These are phyloP conservation scores for Thymallus thymallus DNA, from an alignment of 2,113 vertebrate species.

Conservation along the genomic window DNA sequence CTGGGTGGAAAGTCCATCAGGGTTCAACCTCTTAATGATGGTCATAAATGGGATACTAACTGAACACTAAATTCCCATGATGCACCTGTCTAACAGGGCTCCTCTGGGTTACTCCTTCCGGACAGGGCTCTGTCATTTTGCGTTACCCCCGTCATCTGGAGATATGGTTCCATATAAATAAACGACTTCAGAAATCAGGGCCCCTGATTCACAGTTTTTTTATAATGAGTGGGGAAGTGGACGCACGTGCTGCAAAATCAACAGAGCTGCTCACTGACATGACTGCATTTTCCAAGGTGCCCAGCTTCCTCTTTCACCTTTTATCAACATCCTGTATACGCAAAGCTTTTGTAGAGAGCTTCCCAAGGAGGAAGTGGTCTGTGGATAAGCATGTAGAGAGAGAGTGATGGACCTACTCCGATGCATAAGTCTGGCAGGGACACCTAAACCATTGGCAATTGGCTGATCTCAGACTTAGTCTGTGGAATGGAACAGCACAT, in stretches of 20 bases:
- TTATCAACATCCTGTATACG: slow-evolving; percentile 46
- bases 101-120: too few relatives aligned
- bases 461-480: background rate
- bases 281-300: slow-evolving; percentile 31
- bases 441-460: slow-evolving; percentile 13
- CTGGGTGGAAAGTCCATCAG: slow-evolving; percentile 43
- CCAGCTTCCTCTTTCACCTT: slow-evolving; percentile 20
- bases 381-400: slow-evolving; percentile 24
- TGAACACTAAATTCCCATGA: slow-evolving; percentile 46
- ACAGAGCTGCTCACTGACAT: background rate
- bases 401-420: slow-evolving; percentile 8
- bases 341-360: slow-evolving; percentile 26
- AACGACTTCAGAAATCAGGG: background rate
- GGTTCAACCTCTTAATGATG: slow-evolving; percentile 56
- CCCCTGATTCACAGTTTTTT: slow-evolving; percentile 35
- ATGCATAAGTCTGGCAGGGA: slow-evolving; percentile 1
- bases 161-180: background rate
- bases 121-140: background rate
- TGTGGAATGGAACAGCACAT: background rate
- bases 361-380: slow-evolving; percentile 22
- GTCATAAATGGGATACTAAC: slow-evolving; percentile 53
- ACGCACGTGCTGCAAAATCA: slow-evolving; percentile 14
- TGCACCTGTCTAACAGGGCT: slow-evolving; percentile 33
- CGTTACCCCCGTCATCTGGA: background rate
- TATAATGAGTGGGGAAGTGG: slow-evolving; percentile 27